Conservation (phyloP, 2,113 vertebrate species). For the Perca schrenkii region DNA sequence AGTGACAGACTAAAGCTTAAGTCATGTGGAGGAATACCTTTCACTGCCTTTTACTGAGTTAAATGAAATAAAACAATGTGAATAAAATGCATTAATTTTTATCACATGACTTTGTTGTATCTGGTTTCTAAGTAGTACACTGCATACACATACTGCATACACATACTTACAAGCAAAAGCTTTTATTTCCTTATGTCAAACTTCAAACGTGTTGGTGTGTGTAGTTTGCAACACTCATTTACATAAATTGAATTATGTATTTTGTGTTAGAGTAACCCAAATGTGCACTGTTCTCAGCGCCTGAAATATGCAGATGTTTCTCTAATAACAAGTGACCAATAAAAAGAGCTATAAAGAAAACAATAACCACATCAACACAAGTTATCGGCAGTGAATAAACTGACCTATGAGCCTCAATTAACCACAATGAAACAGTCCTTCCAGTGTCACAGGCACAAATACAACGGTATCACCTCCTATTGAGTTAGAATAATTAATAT, state of each 20-base stretch:
- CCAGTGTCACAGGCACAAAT: constrained; percentile 6
- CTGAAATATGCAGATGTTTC: neutral
- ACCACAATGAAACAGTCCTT: neutral
- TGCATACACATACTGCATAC: neutral
- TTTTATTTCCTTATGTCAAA: neutral
- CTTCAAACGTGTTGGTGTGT: constrained; percentile 1
- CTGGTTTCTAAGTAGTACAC: neutral
- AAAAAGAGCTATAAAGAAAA: neutral
- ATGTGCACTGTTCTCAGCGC: neutral
- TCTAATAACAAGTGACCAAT: neutral
- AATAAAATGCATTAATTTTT: constrained; percentile 1
- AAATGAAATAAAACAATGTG: constrained; percentile 3
- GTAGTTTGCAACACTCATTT: neutral
- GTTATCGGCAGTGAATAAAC: neutral
- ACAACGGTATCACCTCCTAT: constrained; percentile 8
- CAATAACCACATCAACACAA: neutral
- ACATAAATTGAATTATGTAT: neutral
- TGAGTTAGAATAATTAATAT: constrained; percentile 40
- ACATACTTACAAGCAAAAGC: neutral
- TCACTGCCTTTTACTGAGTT: constrained; percentile 2
- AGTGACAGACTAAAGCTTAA: constrained; percentile 25
- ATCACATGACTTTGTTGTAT: neutral
- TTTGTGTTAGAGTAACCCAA: neutral
- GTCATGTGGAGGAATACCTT: constrained; percentile 25
- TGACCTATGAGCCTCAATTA: neutral